These are phyloP conservation scores for Hydrochoerus hydrochaeris DNA, from an alignment of 2,113 vertebrate species.

Conservation along the genomic window DNA sequence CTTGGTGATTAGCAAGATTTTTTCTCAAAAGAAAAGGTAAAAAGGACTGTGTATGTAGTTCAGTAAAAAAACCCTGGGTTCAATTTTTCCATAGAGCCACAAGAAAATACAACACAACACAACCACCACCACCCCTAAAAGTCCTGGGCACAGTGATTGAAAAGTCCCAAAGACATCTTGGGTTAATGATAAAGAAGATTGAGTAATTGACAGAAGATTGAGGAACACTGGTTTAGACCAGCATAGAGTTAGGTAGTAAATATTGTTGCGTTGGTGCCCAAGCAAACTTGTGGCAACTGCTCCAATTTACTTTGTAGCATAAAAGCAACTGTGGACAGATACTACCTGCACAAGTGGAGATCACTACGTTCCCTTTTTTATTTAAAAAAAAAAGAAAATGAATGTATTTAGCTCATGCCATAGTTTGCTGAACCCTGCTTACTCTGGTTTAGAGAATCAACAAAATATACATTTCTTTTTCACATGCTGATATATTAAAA, in stretches of 20 bases:
- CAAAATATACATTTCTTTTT: not conserved
- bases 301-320: not conserved
- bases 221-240: not conserved
- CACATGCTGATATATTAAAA: not conserved
- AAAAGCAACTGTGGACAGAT: not conserved
- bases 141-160: not conserved
- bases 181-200: not conserved
- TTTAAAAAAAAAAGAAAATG: not conserved
- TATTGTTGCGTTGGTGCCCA: not conserved
- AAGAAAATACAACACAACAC: not conserved
- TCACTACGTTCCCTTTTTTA: not conserved
- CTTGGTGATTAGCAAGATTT: not conserved
- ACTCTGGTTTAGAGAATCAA: not conserved
- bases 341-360: not conserved
- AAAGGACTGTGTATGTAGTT: not conserved
- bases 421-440: not conserved
- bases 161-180: not conserved
- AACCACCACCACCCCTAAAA: not conserved
- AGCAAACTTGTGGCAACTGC: not conserved
- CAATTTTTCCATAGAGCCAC: not conserved
- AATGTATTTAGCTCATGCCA: not conserved
- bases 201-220: not conserved
- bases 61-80: too few species aligned
- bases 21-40: not conserved
- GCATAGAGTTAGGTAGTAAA: not conserved